Percentiles rank a stretch among this genome's conserved stretches.
Evolutionary conservation across 2,113 vertebrate genomes (phyloP).

Genomic region (Eublepharis macularius): DNA sequence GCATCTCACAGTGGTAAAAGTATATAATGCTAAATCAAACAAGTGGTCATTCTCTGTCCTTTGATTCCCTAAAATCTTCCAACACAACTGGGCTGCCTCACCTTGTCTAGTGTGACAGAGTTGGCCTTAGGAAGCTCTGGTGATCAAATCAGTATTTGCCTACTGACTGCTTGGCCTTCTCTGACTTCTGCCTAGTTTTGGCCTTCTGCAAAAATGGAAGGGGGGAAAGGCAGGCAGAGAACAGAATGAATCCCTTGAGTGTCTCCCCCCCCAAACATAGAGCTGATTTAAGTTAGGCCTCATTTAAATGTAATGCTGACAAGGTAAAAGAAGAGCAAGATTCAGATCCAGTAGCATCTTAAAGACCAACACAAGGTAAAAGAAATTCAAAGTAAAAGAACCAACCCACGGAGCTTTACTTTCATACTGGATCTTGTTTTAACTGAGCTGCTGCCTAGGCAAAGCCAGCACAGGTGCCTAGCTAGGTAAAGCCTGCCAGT

Average conservation of each 20-base stretch:
- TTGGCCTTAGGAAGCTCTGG: not conserved
- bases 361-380: no score
- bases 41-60: not conserved
- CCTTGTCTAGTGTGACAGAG: not conserved
- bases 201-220: not conserved
- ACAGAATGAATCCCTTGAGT: not conserved
- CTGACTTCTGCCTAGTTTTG: not conserved
- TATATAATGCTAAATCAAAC: not conserved
- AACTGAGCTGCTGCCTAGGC: no score
- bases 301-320: no score
- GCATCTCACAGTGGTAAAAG: no score
- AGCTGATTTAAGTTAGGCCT: not conserved
- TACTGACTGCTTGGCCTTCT: not conserved
- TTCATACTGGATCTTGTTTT: no score
- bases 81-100: no score
- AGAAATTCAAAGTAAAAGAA: no score
- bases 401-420: no score
- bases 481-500: no score
- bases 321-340: no score
- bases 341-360: no score
- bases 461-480: no score
- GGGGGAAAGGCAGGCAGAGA: not conserved
- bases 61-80: not conserved
- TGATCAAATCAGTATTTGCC: not conserved
- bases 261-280: not conserved